A percentile compares a stretch with the other conserved stretches of the same genome.
phyloP scores from a whole-genome alignment of 1,140 invertebrate species.

The Sesamia nonagrioides region DNA sequence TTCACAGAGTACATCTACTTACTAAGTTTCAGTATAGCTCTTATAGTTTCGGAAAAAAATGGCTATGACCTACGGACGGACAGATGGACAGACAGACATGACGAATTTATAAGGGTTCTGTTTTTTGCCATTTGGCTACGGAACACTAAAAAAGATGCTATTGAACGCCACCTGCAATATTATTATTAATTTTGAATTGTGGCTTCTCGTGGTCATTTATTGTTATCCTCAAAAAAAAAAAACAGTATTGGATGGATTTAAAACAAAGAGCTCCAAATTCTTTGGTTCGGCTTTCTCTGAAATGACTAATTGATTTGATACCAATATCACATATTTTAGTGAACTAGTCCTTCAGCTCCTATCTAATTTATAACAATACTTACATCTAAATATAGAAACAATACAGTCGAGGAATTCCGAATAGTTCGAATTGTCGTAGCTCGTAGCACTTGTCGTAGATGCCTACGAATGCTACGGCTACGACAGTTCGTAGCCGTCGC shows the following conservation, averaged over 20 bases:
- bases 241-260: too few species aligned
- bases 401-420: conserved; percentile 1
- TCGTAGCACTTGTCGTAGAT: conserved; percentile 43
- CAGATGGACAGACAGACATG: too few species aligned
- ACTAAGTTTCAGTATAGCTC: too few species aligned
- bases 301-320: background rate
- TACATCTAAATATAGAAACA: conserved; percentile 3
- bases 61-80: too few species aligned
- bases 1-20: too few species aligned
- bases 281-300: background rate
- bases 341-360: background rate
- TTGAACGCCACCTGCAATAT: too few species aligned
- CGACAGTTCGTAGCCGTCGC: conserved; percentile 11
- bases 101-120: too few species aligned
- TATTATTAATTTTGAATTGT: too few species aligned
- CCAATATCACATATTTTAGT: background rate
- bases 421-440: conserved; percentile 35
- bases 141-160: too few species aligned
- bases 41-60: too few species aligned
- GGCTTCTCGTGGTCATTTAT: too few species aligned
- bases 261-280: background rate
- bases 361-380: background rate
- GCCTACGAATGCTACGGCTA: conserved; percentile 38
- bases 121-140: too few species aligned
- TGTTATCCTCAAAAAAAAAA: background rate